These are phyloP conservation scores for Dissostichus mawsoni DNA, from an alignment of 2,113 vertebrate species.

Conservation along the genomic window DNA sequence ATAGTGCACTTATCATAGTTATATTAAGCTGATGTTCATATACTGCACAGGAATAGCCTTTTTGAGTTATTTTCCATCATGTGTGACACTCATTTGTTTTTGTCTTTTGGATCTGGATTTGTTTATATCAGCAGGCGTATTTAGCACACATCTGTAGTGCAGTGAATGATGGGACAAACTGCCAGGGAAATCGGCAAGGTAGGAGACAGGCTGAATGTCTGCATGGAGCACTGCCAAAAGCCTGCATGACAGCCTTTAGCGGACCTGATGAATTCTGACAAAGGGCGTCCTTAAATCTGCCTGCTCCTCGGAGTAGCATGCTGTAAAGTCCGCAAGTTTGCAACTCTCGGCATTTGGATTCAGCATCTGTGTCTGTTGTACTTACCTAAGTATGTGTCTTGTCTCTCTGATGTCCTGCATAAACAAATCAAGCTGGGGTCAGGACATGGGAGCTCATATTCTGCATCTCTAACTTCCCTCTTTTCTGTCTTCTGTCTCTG, in stretches of 20 bases:
- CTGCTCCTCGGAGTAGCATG: conserved; percentile 59
- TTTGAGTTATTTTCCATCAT: neutral
- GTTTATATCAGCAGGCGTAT: conserved; percentile 64
- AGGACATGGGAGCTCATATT: conserved; percentile 6
- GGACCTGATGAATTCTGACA: conserved; percentile 45
- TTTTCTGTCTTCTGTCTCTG: neutral
- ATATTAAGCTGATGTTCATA: neutral
- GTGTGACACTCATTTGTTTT: conserved; percentile 23
- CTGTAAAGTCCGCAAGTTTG: conserved; percentile 42
- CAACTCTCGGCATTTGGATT: conserved; percentile 50
- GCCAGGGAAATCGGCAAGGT: conserved; percentile 63
- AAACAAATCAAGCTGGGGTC: conserved; percentile 6
- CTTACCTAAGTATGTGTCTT: conserved; percentile 32
- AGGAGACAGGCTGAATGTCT: conserved; percentile 66
- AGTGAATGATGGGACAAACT: conserved; percentile 65
- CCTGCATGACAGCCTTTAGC: conserved; percentile 61
- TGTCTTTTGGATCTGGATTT: conserved; percentile 66
- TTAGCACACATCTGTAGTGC: conserved; percentile 69
- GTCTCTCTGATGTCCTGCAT: conserved; percentile 30
- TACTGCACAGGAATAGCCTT: neutral
- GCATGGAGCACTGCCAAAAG: conserved; percentile 61
- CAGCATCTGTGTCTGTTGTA: conserved; percentile 47
- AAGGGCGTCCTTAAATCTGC: conserved; percentile 25
- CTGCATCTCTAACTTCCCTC: conserved; percentile 28
- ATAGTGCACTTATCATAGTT: neutral